Conservation (phyloP, 2,113 vertebrate species). For the Colossoma macropomum region DNA sequence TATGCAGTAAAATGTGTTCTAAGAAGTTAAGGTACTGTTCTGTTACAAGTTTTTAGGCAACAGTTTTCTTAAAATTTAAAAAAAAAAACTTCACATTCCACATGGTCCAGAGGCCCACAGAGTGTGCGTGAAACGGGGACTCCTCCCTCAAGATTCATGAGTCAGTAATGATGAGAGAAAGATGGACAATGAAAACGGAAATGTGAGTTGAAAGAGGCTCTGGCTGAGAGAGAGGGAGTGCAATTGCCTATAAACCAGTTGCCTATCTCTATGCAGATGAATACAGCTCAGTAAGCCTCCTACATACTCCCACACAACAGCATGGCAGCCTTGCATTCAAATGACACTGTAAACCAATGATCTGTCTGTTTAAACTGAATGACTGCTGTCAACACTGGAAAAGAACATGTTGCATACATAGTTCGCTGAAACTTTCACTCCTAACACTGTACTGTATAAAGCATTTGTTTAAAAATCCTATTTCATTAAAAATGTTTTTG, state of each 20-base stretch:
- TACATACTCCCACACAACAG: constrained; percentile 7
- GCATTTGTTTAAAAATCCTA: background rate
- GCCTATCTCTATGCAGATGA: constrained; percentile 35
- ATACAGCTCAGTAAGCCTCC: constrained; percentile 19
- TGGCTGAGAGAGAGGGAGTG: constrained; percentile 12
- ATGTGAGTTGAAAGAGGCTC: constrained; percentile 1
- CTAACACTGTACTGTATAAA: background rate
- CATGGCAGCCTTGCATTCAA: constrained; percentile 14
- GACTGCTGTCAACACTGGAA: background rate
- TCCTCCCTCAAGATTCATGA: background rate
- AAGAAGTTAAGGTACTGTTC: background rate
- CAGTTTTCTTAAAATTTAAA: background rate
- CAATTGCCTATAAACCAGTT: constrained; percentile 33
- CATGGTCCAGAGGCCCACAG: background rate
- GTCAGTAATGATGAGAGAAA: constrained; percentile 18
- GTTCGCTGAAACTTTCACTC: background rate
- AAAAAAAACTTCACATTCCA: background rate
- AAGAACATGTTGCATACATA: background rate
- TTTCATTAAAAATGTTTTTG: too few relatives aligned
- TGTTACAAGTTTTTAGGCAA: background rate
- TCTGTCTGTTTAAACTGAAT: constrained; percentile 6
- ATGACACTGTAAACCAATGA: background rate
- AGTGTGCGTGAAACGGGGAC: background rate
- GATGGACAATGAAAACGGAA: background rate
- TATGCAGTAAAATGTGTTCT: background rate